Evolutionary conservation across 2,113 vertebrate species (phyloP).

Genomic region (Sinocyclocheilus maitianheensis): DNA sequence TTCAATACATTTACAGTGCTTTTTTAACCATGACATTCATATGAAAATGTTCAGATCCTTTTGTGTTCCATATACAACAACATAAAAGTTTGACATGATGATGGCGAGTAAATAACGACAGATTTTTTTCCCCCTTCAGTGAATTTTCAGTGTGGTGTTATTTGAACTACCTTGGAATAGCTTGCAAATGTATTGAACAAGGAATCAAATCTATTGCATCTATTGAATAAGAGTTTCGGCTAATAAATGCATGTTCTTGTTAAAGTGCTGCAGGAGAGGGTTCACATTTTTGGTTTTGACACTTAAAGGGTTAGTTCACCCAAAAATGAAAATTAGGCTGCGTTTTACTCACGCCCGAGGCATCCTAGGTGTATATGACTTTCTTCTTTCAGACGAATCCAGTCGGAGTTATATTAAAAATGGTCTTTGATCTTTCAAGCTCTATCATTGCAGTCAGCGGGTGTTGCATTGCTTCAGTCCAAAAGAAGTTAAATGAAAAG

Average conservation of each 20-base stretch:
- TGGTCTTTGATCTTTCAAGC: too few relatives aligned
- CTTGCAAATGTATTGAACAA: not conserved
- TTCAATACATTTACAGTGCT: too few relatives aligned
- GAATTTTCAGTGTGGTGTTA: not conserved
- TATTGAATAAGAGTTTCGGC: not conserved
- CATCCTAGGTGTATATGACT: too few relatives aligned
- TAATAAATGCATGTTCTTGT: not conserved
- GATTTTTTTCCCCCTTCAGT: not conserved
- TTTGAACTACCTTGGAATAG: not conserved
- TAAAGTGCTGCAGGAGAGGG: not conserved
- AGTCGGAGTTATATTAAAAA: too few relatives aligned
- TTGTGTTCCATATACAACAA: not conserved
- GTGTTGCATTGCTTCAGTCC: too few relatives aligned
- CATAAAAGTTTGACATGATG: not conserved
- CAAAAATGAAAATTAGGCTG: too few relatives aligned
- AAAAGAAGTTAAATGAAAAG: too few relatives aligned
- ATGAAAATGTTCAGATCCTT: not conserved
- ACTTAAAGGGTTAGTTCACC: not conserved
- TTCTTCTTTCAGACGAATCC: too few relatives aligned
- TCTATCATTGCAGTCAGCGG: too few relatives aligned
- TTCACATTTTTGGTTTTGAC: not conserved
- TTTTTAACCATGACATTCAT: too few relatives aligned
- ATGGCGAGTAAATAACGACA: not conserved
- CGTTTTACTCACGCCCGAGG: too few relatives aligned
- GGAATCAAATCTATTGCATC: not conserved